These are phyloP conservation scores for Bucco capensis DNA, from an alignment of 2,113 vertebrate species.

Conservation along the genomic window DNA sequence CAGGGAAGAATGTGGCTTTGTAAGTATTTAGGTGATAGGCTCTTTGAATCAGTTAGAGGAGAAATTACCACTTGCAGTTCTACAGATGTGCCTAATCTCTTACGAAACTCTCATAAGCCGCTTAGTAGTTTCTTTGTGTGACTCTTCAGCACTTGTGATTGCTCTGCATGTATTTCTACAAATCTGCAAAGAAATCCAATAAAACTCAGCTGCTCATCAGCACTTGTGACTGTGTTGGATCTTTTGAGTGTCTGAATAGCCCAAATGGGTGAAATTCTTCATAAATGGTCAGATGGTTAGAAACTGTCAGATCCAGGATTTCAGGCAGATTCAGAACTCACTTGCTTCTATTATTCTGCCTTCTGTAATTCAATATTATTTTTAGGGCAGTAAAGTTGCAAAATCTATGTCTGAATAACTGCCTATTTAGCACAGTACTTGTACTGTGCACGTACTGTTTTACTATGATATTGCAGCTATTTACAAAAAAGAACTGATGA, in stretches of 20 bases:
- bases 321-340: background rate
- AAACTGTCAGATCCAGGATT: background rate
- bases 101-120: background rate
- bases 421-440: background rate
- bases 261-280: background rate
- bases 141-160: background rate
- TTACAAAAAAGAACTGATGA: background rate
- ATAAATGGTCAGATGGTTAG: background rate
- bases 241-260: background rate
- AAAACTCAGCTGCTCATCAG: background rate
- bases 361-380: rapidly evolving
- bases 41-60: background rate
- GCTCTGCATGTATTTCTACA: background rate
- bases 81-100: background rate
- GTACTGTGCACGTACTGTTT: background rate
- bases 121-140: background rate
- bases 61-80: background rate
- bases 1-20: background rate
- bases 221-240: background rate
- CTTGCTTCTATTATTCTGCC: background rate
- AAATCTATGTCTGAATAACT: background rate
- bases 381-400: background rate
- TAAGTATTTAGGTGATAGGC: background rate
- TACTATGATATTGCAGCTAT: background rate
- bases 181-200: background rate